Conservation (phyloP, 1,140 invertebrate genomes). For the Schlechtendalia chinensis region DNA sequence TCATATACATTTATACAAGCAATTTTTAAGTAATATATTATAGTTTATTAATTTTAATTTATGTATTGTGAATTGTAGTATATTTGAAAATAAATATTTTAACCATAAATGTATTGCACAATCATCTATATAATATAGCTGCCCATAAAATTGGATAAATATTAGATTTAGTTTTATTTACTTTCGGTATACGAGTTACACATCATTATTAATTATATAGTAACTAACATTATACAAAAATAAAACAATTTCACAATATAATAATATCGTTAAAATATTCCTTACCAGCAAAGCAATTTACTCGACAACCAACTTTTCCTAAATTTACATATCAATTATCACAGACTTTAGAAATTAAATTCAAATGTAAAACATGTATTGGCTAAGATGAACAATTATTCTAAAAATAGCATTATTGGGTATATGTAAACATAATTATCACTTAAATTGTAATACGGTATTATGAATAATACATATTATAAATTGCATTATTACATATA, state of each 20-base stretch:
- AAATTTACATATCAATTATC: slow-evolving; percentile 5
- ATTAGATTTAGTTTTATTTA: background rate
- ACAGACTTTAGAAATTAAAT: background rate
- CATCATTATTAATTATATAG: background rate
- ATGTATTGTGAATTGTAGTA: too few relatives aligned
- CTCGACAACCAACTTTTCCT: background rate
- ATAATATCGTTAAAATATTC: background rate
- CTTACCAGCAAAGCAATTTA: too few relatives aligned
- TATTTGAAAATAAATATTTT: background rate
- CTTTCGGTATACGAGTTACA: background rate
- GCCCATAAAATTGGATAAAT: too few relatives aligned
- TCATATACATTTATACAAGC: too few relatives aligned
- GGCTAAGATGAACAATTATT: too few relatives aligned
- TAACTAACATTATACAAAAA: background rate
- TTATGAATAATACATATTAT: background rate
- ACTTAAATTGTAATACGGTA: background rate
- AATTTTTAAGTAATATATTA: too few relatives aligned
- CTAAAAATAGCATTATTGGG: too few relatives aligned
- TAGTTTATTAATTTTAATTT: too few relatives aligned
- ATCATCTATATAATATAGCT: background rate
- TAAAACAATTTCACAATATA: too few relatives aligned
- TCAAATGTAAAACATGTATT: background rate
- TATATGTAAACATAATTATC: background rate
- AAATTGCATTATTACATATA: background rate
- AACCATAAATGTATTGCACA: background rate